A percentile compares a stretch with the other conserved stretches of the same genome.
Evolutionary conservation across 2,113 vertebrate genomes (phyloP).

Genomic region (Cardinalis cardinalis): DNA sequence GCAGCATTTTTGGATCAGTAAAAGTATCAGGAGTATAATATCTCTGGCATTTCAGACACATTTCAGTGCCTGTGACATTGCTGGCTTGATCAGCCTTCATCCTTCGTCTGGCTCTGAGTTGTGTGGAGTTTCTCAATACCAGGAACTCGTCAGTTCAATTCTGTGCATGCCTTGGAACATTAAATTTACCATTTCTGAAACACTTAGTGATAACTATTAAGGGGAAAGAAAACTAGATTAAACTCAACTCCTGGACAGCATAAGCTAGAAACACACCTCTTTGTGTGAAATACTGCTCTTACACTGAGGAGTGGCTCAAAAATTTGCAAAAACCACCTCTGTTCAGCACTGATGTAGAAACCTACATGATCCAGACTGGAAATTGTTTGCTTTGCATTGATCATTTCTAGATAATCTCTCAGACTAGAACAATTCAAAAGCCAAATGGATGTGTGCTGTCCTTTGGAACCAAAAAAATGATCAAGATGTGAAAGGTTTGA

Average conservation of each 20-base stretch:
- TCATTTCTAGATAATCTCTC: not conserved
- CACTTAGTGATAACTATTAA: not conserved
- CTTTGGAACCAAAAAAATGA: constrained; percentile 34
- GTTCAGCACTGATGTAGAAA: not conserved
- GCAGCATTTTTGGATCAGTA: not conserved
- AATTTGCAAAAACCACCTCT: not conserved
- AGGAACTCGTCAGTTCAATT: not conserved
- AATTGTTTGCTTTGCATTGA: not conserved
- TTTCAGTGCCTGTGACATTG: not conserved
- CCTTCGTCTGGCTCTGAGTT: not conserved
- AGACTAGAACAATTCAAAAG: not conserved
- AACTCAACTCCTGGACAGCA: not conserved
- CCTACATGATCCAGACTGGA: not conserved
- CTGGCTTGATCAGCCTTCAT: not conserved
- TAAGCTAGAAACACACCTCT: not conserved
- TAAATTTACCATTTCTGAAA: not conserved
- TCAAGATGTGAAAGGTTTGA: constrained; percentile 16
- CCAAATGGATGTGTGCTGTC: not conserved
- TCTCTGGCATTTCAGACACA: not conserved
- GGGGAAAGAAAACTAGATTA: not conserved
- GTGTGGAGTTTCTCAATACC: not conserved
- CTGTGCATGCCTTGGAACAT: not conserved
- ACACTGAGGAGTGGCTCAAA: not conserved
- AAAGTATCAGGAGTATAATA: not conserved
- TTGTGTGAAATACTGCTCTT: not conserved